These are phyloP conservation scores for Aurelia aurita DNA, from an alignment of 30 jellyfish, hydroid and myxozoan genomes.

Conservation along the genomic window DNA sequence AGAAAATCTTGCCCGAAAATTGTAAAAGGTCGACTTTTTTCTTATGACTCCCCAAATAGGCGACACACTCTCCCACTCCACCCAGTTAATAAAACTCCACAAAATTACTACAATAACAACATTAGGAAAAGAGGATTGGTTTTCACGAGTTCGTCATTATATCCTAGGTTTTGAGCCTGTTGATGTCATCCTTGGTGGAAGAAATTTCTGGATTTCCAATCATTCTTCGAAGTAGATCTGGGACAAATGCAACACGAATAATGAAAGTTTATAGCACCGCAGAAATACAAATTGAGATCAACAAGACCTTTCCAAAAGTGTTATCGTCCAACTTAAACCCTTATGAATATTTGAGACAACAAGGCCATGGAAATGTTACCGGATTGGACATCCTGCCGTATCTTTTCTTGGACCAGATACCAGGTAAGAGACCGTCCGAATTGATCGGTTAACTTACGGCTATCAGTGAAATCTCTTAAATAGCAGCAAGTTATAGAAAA, in stretches of 20 bases:
- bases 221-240: neutral
- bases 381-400: slow-evolving; percentile 28
- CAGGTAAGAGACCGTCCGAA: neutral
- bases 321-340: slow-evolving; percentile 46
- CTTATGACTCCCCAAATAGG: too few species aligned
- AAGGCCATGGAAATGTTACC: slow-evolving; percentile 24
- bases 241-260: neutral
- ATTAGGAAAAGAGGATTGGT: too few species aligned
- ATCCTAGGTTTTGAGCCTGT: too few species aligned
- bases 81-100: too few species aligned
- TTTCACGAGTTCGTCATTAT: too few species aligned
- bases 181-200: too few species aligned
- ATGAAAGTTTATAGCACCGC: neutral
- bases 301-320: slow-evolving; percentile 22
- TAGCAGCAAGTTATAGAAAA: neutral
- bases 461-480: neutral
- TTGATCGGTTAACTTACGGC: neutral
- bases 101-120: too few species aligned
- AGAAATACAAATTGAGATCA: neutral
- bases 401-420: neutral
- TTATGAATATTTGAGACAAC: slow-evolving; percentile 25
- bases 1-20: too few species aligned
- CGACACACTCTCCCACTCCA: too few species aligned
- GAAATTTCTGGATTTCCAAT: too few species aligned
- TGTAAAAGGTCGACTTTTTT: too few species aligned